Percentiles rank a stretch among this genome's conserved stretches.
phyloP scores from a whole-genome alignment of 1,140 invertebrate genomes.

The Sipha flava region DNA sequence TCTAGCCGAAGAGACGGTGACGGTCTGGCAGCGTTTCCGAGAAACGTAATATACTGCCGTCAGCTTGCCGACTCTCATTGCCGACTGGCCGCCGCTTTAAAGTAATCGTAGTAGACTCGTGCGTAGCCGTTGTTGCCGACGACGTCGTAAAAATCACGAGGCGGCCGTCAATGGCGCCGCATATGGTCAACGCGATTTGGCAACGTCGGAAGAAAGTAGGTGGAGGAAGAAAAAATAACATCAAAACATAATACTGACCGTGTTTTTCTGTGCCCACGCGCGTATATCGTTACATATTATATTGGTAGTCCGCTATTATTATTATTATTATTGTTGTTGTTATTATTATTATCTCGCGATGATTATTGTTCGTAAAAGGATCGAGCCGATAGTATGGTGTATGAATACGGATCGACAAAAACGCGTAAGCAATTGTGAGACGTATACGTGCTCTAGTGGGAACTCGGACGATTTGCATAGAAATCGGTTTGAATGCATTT shows the following conservation, averaged over 20 bases:
- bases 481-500: too few relatives aligned
- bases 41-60: not conserved
- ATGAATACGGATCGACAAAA: too few relatives aligned
- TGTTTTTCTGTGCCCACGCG: not conserved
- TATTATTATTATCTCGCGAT: too few relatives aligned
- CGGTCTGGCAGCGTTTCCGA: not conserved
- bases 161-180: conserved; percentile 18
- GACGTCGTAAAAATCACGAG: conserved; percentile 20
- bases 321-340: too few relatives aligned
- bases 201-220: not conserved
- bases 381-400: too few relatives aligned
- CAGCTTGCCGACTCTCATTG: not conserved
- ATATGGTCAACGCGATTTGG: not conserved
- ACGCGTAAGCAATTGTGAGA: too few relatives aligned
- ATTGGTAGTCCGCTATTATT: not conserved
- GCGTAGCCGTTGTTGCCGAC: not conserved
- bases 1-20: not conserved
- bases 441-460: too few relatives aligned
- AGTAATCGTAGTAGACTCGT: not conserved
- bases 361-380: too few relatives aligned
- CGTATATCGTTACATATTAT: not conserved
- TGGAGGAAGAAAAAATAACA: not conserved
- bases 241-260: not conserved
- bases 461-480: too few relatives aligned
- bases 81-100: not conserved